Conservation (phyloP, 2,113 vertebrate genomes). For the Equus przewalskii region DNA sequence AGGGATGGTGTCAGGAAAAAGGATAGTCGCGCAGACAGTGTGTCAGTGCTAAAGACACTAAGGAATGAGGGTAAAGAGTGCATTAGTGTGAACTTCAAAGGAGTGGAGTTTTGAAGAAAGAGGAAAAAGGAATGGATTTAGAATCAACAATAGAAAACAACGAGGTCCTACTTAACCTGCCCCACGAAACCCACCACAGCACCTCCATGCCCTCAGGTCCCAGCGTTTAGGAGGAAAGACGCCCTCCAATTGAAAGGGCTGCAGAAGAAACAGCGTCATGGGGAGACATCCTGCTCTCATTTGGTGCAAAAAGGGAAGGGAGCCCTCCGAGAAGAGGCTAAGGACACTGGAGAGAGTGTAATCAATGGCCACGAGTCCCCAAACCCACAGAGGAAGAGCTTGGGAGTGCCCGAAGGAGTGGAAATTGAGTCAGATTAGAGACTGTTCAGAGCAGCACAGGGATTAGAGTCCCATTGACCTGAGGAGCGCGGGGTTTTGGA, state of each 20-base stretch:
- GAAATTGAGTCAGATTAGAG: not conserved
- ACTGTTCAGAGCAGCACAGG: not conserved
- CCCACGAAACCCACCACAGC: not conserved
- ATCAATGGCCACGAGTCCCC: not conserved
- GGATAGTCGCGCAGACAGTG: not conserved
- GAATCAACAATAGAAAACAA: not conserved
- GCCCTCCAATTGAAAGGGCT: not conserved
- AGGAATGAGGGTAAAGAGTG: not conserved
- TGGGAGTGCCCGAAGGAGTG: not conserved
- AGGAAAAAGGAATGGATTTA: not conserved
- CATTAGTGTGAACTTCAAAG: not conserved
- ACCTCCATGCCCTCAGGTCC: not conserved
- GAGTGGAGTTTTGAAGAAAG: not conserved
- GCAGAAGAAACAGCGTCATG: not conserved
- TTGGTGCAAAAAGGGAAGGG: not conserved
- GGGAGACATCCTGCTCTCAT: not conserved
- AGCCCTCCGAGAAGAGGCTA: not conserved
- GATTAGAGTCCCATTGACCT: not conserved
- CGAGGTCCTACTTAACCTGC: not conserved
- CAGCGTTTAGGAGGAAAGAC: not conserved
- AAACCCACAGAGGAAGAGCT: not conserved
- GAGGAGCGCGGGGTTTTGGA: not conserved
- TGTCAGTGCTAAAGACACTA: not conserved
- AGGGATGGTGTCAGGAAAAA: not conserved
- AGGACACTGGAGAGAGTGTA: not conserved